Evolutionary conservation across 92 coral and sea anemone genomes (phyloP).

Genomic region (Plumapathes pennacea): DNA sequence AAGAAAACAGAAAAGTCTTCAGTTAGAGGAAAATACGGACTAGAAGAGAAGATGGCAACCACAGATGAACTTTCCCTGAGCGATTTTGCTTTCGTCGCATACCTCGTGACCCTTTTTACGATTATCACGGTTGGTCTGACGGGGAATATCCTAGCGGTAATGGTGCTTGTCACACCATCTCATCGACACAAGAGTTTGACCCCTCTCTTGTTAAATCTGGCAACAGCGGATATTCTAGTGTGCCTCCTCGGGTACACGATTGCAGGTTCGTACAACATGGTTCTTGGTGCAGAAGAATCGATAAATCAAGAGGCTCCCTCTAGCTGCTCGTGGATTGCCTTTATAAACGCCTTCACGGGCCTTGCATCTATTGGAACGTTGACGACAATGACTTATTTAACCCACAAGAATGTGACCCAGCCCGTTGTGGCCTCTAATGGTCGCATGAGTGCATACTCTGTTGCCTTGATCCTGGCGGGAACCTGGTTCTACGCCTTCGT

Average conservation of each 20-base stretch:
- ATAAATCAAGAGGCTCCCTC: conserved; percentile 19
- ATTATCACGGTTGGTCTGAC: conserved; percentile 53
- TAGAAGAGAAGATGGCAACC: neutral
- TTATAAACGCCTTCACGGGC: conserved; percentile 59
- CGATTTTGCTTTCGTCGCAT: conserved; percentile 15
- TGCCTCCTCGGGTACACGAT: conserved; percentile 37
- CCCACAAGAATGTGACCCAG: conserved; percentile 42
- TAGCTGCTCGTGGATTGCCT: conserved; percentile 60
- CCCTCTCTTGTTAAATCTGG: conserved; percentile 50
- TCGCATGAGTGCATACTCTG: conserved; percentile 9
- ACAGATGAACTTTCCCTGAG: neutral
- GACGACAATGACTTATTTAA: conserved; percentile 30
- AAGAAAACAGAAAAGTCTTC: too few species aligned
- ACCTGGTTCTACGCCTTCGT: neutral
- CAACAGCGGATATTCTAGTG: conserved; percentile 39
- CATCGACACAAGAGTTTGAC: conserved; percentile 57
- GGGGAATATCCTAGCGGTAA: conserved; percentile 47
- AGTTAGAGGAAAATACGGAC: too few species aligned
- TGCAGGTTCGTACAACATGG: conserved; percentile 56
- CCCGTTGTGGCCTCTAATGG: conserved; percentile 12
- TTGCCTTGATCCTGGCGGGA: conserved; percentile 5
- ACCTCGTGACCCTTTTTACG: conserved; percentile 54
- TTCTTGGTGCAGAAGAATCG: conserved; percentile 35
- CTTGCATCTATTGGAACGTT: conserved; percentile 48
- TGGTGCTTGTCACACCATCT: conserved; percentile 42